Conservation (phyloP, 2,113 vertebrate species). For the Carollia perspicillata region DNA sequence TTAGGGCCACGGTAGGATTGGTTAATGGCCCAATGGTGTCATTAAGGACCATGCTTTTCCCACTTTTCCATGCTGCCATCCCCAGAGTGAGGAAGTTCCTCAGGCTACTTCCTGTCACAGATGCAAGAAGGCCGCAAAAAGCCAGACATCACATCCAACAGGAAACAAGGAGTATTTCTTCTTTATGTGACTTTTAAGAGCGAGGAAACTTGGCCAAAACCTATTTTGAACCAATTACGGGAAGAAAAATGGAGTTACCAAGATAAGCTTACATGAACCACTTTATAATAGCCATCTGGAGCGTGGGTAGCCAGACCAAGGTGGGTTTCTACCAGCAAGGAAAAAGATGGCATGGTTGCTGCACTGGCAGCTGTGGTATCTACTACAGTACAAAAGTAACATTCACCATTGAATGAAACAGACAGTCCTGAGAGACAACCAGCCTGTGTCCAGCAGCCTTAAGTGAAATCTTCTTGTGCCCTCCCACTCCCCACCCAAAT, state of each 20-base stretch:
- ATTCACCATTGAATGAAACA: neutral
- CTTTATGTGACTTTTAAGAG: neutral
- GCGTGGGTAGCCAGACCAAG: too few relatives aligned
- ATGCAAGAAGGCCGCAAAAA: neutral
- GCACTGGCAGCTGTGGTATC: rapidly evolving
- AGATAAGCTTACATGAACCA: neutral
- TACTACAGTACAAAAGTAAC: neutral
- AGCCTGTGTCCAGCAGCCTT: neutral
- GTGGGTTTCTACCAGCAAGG: neutral
- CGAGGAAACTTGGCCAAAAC: too few relatives aligned
- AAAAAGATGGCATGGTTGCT: neutral
- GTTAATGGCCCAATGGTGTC: neutral
- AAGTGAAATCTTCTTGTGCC: rapidly evolving
- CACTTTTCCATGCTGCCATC: rapidly evolving
- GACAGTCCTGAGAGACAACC: neutral
- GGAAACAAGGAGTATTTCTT: neutral
- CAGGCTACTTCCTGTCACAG: rapidly evolving
- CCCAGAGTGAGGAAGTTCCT: rapidly evolving
- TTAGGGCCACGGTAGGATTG: neutral
- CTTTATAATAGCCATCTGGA: neutral
- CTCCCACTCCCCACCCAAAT: neutral
- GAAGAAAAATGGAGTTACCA: neutral
- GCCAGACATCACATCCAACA: neutral
- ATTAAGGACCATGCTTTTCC: neutral
- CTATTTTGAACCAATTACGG: neutral